Base-by-base conservation (phyloP, 2,797 vertebrate genomes). In the Catostomus latipinnis region DNA sequence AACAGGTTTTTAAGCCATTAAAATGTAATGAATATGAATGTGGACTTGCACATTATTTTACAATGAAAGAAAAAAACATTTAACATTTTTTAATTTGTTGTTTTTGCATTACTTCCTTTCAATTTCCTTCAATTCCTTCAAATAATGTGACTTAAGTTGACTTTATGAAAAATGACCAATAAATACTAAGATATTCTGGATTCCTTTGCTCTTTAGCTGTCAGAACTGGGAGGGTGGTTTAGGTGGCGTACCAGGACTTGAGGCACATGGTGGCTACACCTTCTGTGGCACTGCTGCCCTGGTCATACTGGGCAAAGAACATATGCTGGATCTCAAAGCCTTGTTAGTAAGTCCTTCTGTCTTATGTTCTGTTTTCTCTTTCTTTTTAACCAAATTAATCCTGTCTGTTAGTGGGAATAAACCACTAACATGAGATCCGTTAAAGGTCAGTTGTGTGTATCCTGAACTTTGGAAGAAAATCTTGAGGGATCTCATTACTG, bases 221-320 rank as follows among this genome's bases (percentile, higher is more conserved):
- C 98, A 99, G 91, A 98, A 98, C 86, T 99, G 98, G 98, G 98
- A 99, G 87, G 98, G 98, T 0, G 98, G 98, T 80, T 94, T 99
- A 0, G 97, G 97, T 0, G 98, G 98, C 0, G 95, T 98, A 71
- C 97, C 97, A 0, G 98, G 98, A 34, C 90, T 99, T 93, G 98
- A 99, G 88, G 97, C 97, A 0, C 97, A 99, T 0, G 97, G 98
- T 0, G 98, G 98, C 4, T 99, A 99, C 89, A 97, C 96, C 0
- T 99, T 99, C 94, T 99, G 98, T 0, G 98, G 98, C 18, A 86
- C 95, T 4, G 97, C 98, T 0, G 96, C 97, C 0, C 90, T 99
- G 84, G 96, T 98, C 83, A 98, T 99, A 86, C 93, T 99, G 81
- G 95, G 97, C 65, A 96, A 96, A 82, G 97, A 98, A 7, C 91